Conservation (phyloP, 2,797 vertebrate genomes). For the Setipinna tenuifilis region DNA sequence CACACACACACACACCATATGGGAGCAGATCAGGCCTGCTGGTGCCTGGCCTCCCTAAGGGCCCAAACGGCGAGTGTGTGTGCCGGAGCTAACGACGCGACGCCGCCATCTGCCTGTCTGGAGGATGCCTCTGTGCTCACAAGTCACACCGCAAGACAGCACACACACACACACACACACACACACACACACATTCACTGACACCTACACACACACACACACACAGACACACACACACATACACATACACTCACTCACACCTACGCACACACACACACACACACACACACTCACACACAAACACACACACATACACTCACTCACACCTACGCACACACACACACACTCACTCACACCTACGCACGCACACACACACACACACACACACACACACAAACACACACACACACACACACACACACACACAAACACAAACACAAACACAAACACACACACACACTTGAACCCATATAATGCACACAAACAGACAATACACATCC, state of each 20-base stretch:
- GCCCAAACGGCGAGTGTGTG: conserved; percentile 13
- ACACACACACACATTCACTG: conserved; percentile 25
- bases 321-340: background rate
- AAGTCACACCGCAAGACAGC: background rate
- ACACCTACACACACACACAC: conserved; percentile 24
- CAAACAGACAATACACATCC: too few relatives aligned
- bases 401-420: conserved; percentile 6
- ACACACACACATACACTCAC: background rate
- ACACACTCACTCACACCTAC: background rate
- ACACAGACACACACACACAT: background rate
- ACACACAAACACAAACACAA: background rate
- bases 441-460: background rate
- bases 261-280: background rate
- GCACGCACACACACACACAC: background rate
- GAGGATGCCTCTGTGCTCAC: conserved; percentile 20
- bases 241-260: background rate
- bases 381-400: background rate
- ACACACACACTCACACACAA: background rate
- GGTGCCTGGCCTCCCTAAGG: background rate
- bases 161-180: conserved; percentile 20
- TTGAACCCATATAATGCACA: too few relatives aligned
- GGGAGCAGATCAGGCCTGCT: background rate
- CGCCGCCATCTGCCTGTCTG: conserved; percentile 48
- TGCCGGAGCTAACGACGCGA: conserved; percentile 43
- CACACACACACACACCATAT: background rate